Conservation (phyloP, 1,140 invertebrate genomes). For the Diorhabda carinulata region DNA sequence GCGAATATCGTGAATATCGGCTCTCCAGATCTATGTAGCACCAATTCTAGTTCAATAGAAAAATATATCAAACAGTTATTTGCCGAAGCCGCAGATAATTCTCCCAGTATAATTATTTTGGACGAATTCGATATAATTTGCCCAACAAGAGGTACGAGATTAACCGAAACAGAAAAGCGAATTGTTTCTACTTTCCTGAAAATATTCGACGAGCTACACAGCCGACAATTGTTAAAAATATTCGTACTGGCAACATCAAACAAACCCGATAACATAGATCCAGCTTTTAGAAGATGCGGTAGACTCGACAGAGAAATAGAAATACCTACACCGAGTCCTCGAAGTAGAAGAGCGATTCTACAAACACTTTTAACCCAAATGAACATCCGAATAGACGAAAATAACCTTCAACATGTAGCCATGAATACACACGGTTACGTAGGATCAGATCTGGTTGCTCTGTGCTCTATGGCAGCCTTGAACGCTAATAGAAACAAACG, state of each 20-base stretch:
- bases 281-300: constrained; percentile 68
- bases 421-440: constrained; percentile 81
- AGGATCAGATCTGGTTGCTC: constrained; percentile 74
- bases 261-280: constrained; percentile 67
- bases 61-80: constrained; percentile 63
- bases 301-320: constrained; percentile 84
- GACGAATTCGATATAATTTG: constrained; percentile 78
- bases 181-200: constrained; percentile 64
- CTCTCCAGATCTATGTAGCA: constrained; percentile 65
- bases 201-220: constrained; percentile 65
- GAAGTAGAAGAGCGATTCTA: constrained; percentile 65
- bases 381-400: constrained; percentile 53
- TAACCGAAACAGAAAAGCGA: constrained; percentile 70
- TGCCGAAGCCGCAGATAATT: constrained; percentile 60
- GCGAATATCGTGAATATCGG: constrained; percentile 55
- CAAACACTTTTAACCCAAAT: constrained; percentile 56
- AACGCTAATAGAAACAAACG: constrained; percentile 50
- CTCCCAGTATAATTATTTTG: constrained; percentile 68
- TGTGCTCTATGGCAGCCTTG: constrained; percentile 68
- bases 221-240: constrained; percentile 50
- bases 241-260: constrained; percentile 72
- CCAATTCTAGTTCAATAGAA: constrained; percentile 72
- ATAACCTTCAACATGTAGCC: constrained; percentile 62
- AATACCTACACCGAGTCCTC: constrained; percentile 70
- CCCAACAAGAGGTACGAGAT: constrained; percentile 55